These are phyloP conservation scores for Daphoenositta chrysoptera DNA, from an alignment of 2,113 vertebrate genomes.

Conservation along the genomic window DNA sequence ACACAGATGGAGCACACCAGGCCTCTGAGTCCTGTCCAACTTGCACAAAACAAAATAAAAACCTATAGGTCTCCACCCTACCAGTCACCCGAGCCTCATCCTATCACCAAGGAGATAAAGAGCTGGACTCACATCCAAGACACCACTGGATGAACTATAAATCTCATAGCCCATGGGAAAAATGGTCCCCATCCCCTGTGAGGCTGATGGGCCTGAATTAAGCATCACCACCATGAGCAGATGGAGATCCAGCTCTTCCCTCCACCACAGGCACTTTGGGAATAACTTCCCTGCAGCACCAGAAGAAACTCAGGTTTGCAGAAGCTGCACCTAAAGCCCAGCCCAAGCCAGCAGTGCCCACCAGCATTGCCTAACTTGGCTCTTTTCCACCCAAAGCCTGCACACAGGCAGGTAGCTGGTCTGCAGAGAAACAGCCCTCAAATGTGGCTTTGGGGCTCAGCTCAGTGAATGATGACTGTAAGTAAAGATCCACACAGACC, in stretches of 20 bases:
- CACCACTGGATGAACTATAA: rapidly evolving
- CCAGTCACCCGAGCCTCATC: not conserved
- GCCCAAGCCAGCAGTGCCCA: not conserved
- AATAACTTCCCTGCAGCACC: not conserved
- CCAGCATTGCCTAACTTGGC: not conserved
- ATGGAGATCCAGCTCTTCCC: not conserved
- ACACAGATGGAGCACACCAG: rapidly evolving
- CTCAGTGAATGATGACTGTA: not conserved
- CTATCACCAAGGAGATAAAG: not conserved
- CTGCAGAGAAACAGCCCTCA: not conserved
- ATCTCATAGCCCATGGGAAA: not conserved
- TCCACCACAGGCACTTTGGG: not conserved
- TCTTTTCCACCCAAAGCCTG: not conserved
- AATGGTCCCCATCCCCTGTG: not conserved
- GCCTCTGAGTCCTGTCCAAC: not conserved
- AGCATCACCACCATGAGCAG: not conserved
- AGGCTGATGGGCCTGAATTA: not conserved
- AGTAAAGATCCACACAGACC: not conserved
- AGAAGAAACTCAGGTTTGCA: not conserved
- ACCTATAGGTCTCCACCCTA: rapidly evolving
- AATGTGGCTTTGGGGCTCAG: not conserved
- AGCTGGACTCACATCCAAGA: not conserved
- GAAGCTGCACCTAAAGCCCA: not conserved
- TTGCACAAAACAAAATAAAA: not conserved
- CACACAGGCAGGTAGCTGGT: not conserved